These are phyloP conservation scores for Harpagifer antarcticus DNA, from an alignment of 2,797 vertebrate genomes.

Conservation along the genomic window DNA sequence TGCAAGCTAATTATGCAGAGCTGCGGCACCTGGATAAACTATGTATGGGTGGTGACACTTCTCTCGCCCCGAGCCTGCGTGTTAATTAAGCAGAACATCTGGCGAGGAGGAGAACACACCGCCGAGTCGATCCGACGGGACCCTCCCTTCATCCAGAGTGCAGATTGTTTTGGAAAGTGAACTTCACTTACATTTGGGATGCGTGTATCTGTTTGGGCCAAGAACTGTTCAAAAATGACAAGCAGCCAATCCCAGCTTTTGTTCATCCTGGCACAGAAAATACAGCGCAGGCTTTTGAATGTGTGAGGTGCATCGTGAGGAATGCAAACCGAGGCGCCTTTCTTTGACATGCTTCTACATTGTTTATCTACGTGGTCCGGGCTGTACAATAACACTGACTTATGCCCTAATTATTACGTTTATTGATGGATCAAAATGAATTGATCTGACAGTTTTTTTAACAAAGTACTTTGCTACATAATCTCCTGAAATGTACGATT, in stretches of 20 bases:
- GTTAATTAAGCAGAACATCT: conserved; percentile 75
- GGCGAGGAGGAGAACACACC: conserved; percentile 48
- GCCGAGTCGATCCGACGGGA: conserved; percentile 19
- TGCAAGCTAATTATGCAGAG: conserved; percentile 60
- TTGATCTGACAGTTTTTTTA: not conserved
- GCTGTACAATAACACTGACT: not conserved
- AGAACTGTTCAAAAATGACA: conserved; percentile 24
- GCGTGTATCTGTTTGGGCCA: conserved; percentile 45
- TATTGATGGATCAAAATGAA: too few species aligned
- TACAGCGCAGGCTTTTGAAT: conserved; percentile 19
- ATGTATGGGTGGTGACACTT: conserved; percentile 44
- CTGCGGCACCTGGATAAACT: conserved; percentile 66
- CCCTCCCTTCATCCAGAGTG: conserved; percentile 43
- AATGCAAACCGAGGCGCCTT: conserved; percentile 22
- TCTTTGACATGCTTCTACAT: not conserved
- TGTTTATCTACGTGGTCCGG: not conserved
- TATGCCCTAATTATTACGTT: not conserved
- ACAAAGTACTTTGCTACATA: not conserved
- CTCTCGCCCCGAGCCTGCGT: conserved; percentile 51
- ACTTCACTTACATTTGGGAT: conserved; percentile 39
- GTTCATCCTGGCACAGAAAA: conserved; percentile 47
- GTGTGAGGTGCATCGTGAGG: conserved; percentile 18
- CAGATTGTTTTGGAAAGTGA: conserved; percentile 56
- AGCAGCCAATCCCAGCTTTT: conserved; percentile 30
- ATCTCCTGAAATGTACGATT: not conserved